phyloP scores from a whole-genome alignment of 23 tunicate species.

The Phallusia fumigata region DNA sequence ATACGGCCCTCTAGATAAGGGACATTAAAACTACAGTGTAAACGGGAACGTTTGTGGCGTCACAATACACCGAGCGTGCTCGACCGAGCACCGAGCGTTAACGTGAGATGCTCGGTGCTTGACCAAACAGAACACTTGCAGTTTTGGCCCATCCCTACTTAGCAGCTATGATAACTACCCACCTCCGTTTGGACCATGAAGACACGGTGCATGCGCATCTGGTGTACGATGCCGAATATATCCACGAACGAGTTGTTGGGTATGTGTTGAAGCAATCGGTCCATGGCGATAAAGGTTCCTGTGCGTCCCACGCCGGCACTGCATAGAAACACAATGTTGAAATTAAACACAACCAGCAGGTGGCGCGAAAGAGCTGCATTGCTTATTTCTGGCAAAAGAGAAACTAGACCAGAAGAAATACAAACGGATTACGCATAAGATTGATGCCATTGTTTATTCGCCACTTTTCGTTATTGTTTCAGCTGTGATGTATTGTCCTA shows the following conservation, averaged over 20 bases:
- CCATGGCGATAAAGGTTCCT: conserved; percentile 95
- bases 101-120: neutral
- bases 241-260: conserved; percentile 77
- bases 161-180: neutral
- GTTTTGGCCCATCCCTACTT: neutral
- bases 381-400: too few species aligned
- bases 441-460: too few species aligned
- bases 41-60: too few species aligned
- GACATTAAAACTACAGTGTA: too few species aligned
- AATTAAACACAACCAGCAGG: neutral
- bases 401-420: too few species aligned
- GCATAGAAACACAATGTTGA: neutral
- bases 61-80: too few species aligned
- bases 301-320: conserved; percentile 99
- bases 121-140: neutral
- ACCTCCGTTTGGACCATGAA: conserved; percentile 99
- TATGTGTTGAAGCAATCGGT: conserved; percentile 85
- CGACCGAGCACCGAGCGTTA: too few species aligned
- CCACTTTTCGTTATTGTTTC: too few species aligned
- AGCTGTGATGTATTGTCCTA: too few species aligned
- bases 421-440: too few species aligned
- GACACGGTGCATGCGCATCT: conserved; percentile 86
- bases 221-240: conserved; percentile 91
- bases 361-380: neutral
- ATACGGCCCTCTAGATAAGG: too few species aligned